Conservation (phyloP, 2,797 vertebrate genomes). For the Myoxocephalus aenaeus region DNA sequence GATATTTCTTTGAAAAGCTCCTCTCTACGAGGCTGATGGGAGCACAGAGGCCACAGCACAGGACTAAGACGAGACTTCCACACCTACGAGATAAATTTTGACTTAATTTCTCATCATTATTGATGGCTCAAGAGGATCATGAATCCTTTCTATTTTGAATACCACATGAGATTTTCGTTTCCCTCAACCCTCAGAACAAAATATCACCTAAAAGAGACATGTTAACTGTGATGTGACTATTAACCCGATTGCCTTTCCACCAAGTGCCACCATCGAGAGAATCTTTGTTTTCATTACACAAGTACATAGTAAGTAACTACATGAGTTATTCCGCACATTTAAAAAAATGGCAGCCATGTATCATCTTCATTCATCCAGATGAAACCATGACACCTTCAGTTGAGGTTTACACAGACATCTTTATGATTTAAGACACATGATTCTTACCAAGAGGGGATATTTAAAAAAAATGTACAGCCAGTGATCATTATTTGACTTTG, state of each 20-base stretch:
- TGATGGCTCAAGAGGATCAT: neutral
- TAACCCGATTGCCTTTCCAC: neutral
- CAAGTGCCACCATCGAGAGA: neutral
- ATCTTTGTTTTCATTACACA: neutral
- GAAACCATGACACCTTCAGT: too few relatives aligned
- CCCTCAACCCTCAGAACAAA: neutral
- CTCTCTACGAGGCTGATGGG: slow-evolving; percentile 73
- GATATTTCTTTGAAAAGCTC: slow-evolving; percentile 80
- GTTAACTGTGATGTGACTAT: neutral
- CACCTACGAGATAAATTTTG: neutral
- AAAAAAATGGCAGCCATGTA: too few relatives aligned
- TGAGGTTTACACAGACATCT: too few relatives aligned
- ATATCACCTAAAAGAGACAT: neutral
- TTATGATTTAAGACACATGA: too few relatives aligned
- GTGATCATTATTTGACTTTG: neutral
- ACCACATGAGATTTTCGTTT: neutral
- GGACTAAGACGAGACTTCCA: neutral
- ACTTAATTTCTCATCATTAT: too few relatives aligned
- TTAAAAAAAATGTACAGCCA: neutral
- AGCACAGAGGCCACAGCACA: slow-evolving; percentile 70
- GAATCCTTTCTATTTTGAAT: neutral
- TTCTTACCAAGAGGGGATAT: neutral
- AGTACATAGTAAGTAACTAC: neutral
- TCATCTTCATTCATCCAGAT: too few relatives aligned
- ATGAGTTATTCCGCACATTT: neutral